Percentiles rank a stretch among this genome's conserved stretches.
Evolutionary conservation across 2,113 vertebrate species (phyloP).

Genomic region (Tylochromis polylepis): DNA sequence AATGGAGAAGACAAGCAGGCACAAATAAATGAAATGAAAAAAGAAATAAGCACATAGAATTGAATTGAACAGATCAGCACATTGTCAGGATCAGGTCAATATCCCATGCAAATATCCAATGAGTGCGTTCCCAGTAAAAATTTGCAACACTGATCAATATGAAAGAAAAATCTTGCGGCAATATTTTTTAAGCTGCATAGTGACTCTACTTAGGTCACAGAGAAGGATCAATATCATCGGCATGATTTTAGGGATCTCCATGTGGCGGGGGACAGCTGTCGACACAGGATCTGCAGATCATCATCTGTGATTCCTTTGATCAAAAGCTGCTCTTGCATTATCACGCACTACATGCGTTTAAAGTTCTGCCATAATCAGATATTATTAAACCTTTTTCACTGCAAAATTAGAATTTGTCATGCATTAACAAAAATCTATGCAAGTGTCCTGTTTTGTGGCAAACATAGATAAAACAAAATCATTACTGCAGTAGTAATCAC

Average conservation of each 20-base stretch:
- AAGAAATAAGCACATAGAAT: background rate
- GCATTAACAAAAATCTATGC: background rate
- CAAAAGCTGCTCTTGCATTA: background rate
- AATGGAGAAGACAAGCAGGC: background rate
- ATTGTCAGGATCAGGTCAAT: background rate
- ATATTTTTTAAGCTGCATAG: background rate
- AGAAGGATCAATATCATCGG: background rate
- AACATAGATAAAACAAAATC: background rate
- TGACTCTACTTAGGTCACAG: background rate
- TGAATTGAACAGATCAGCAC: background rate
- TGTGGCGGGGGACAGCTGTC: background rate
- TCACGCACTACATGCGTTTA: background rate
- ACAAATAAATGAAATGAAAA: background rate
- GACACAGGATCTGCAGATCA: background rate
- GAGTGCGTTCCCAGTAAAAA: background rate
- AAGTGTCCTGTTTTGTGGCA: background rate
- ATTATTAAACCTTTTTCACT: background rate
- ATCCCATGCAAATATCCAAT: background rate
- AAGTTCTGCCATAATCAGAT: background rate
- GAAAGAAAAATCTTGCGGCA: background rate
- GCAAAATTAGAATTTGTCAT: background rate
- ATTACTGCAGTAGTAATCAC: background rate
- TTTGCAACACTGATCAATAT: background rate
- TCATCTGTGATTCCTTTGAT: background rate
- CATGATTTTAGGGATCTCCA: background rate